Conservation (phyloP, 2,113 vertebrate genomes). For the Eudyptes chrysolophus region DNA sequence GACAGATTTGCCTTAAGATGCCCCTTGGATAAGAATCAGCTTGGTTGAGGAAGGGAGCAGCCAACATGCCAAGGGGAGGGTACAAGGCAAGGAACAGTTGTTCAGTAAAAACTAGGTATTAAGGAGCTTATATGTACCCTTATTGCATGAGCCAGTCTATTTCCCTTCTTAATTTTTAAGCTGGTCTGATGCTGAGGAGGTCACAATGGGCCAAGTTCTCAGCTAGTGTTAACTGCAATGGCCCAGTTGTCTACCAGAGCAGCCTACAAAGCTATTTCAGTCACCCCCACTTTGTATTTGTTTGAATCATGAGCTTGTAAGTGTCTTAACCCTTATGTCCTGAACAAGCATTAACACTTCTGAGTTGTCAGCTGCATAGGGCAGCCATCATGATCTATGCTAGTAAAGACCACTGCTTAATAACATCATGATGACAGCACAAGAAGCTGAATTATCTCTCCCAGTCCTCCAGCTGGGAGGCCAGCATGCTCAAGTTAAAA, state of each 20-base stretch:
- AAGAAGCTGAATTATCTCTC: neutral
- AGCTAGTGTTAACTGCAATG: neutral
- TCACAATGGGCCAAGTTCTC: neutral
- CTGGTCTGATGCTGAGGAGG: conserved; percentile 26
- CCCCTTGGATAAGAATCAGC: neutral
- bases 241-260: neutral
- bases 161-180: conserved; percentile 45
- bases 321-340: neutral
- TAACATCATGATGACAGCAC: neutral
- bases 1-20: neutral
- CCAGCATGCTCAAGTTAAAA: neutral
- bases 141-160: neutral
- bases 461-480: neutral
- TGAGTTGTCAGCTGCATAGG: neutral
- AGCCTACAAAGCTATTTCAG: conserved; percentile 21
- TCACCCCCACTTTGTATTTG: neutral
- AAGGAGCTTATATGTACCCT: conserved; percentile 26
- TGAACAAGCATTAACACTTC: neutral
- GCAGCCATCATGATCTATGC: neutral
- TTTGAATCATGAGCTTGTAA: conserved; percentile 32
- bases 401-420: neutral
- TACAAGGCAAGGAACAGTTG: neutral
- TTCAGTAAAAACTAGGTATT: neutral
- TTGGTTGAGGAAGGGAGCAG: neutral
- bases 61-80: neutral